phyloP scores from a whole-genome alignment of 2,888 invertebrate genomes.

The Gastrophysa polygoni region DNA sequence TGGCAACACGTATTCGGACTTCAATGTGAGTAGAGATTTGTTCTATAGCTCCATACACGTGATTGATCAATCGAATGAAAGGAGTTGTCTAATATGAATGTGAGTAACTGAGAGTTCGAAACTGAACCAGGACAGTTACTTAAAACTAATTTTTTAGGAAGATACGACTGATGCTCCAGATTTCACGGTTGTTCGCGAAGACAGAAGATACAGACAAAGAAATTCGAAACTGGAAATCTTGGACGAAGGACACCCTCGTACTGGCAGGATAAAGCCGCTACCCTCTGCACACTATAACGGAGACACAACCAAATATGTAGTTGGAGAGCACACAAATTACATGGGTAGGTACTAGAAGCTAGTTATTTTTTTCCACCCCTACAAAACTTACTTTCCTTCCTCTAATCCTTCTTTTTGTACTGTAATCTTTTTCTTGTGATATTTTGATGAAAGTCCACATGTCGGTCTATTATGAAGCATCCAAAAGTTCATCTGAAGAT shows the following conservation, averaged over 20 bases:
- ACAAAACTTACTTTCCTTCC: too few relatives aligned
- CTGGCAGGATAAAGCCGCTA: conserved; percentile 56
- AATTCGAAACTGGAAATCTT: conserved; percentile 24
- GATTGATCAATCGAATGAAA: too few relatives aligned
- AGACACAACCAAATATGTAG: conserved; percentile 65
- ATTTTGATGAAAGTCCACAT: too few relatives aligned
- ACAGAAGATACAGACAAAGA: conserved; percentile 18
- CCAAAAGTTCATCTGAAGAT: too few relatives aligned
- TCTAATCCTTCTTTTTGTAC: too few relatives aligned
- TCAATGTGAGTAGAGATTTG: conserved; percentile 34
- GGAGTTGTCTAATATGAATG: too few relatives aligned
- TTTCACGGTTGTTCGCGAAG: conserved; percentile 35
- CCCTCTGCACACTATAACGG: conserved; percentile 68
- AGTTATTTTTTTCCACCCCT: too few relatives aligned
- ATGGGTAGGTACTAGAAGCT: conserved; percentile 13
- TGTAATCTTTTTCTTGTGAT: too few relatives aligned
- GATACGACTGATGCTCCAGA: conserved; percentile 29
- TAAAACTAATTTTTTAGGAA: conserved; percentile 26
- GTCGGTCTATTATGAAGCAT: too few relatives aligned
- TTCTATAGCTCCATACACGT: too few relatives aligned
- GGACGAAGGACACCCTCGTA: conserved; percentile 33
- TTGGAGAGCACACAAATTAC: conserved; percentile 63
- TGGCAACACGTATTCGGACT: conserved; percentile 27
- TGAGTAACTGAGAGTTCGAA: too few relatives aligned
- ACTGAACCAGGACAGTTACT: background rate